A percentile compares a stretch with the other conserved stretches of the same genome.
These are phyloP conservation scores for Cetonia aurata DNA, from an alignment of 2,888 invertebrate genomes.

Conservation along the genomic window DNA sequence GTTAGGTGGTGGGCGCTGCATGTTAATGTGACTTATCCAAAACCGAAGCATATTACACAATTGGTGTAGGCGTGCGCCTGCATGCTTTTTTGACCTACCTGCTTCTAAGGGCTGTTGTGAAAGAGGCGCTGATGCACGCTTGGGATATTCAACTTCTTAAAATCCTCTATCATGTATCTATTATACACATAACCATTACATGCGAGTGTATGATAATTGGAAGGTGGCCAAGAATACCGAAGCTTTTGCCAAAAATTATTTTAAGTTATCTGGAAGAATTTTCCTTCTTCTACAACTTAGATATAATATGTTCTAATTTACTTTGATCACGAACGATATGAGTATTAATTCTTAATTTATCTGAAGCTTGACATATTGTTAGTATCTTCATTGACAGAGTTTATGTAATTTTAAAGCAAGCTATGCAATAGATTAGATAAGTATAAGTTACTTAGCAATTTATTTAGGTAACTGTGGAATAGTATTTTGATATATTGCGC, in stretches of 20 bases:
- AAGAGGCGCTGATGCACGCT: background rate
- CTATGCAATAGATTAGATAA: too few species aligned
- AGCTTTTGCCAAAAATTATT: background rate
- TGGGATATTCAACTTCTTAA: background rate
- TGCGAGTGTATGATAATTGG: conserved; percentile 9
- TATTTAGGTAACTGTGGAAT: too few species aligned
- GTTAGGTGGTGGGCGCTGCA: background rate
- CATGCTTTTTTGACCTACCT: too few species aligned
- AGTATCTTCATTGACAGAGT: too few species aligned
- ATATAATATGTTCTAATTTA: background rate
- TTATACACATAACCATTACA: background rate
- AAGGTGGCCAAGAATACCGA: background rate
- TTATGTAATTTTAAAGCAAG: too few species aligned
- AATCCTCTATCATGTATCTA: conserved; percentile 18
- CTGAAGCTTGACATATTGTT: too few species aligned
- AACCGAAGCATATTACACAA: background rate
- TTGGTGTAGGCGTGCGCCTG: background rate
- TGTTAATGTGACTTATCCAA: background rate
- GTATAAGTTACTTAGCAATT: too few species aligned
- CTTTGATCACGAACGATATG: too few species aligned
- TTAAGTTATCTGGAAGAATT: conserved; percentile 10
- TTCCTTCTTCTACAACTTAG: conserved; percentile 5
- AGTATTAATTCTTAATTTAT: too few species aligned
- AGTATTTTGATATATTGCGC: too few species aligned
- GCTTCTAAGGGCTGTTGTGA: too few species aligned